A percentile compares a stretch with the other conserved stretches of the same genome.
Evolutionary conservation across 2,888 invertebrate genomes (phyloP).

Genomic region (Phragmatobia fuliginosa): DNA sequence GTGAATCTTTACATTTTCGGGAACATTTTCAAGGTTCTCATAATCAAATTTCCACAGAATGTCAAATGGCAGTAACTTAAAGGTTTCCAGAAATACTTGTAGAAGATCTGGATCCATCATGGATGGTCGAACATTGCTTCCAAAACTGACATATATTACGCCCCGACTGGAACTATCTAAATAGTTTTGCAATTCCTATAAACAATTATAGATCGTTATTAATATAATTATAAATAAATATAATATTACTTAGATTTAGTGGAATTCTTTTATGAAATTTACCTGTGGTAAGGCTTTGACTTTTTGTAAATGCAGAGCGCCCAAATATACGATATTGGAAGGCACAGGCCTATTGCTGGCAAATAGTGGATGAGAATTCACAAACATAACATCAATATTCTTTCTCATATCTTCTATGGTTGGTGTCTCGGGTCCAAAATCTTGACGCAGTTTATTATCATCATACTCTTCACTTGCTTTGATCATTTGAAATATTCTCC

Average conservation of each 20-base stretch:
- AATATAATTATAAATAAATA: not conserved
- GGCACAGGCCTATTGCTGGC: conserved; percentile 57
- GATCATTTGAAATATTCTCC: conserved; percentile 28
- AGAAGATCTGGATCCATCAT: conserved; percentile 21
- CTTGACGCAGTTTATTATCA: conserved; percentile 40
- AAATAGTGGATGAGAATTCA: conserved; percentile 53
- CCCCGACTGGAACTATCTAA: conserved; percentile 29
- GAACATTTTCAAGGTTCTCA: conserved; percentile 24
- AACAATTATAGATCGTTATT: not conserved
- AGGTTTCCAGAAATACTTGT: not conserved
- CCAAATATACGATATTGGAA: conserved; percentile 53
- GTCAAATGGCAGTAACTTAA: not conserved
- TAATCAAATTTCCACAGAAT: conserved; percentile 38
- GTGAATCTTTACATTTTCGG: conserved; percentile 31
- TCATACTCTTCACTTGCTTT: conserved; percentile 30
- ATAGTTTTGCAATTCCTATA: conserved; percentile 11
- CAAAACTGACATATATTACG: conserved; percentile 37
- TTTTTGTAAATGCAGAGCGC: conserved; percentile 53
- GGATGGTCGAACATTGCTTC: conserved; percentile 31
- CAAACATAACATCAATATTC: conserved; percentile 53
- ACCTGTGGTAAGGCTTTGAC: conserved; percentile 53
- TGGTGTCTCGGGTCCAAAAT: conserved; percentile 50
- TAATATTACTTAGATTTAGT: not conserved
- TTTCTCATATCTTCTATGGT: conserved; percentile 47
- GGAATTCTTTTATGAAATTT: not conserved